Conservation (phyloP, 2,113 vertebrate species). For the Grammomys surdaster region DNA sequence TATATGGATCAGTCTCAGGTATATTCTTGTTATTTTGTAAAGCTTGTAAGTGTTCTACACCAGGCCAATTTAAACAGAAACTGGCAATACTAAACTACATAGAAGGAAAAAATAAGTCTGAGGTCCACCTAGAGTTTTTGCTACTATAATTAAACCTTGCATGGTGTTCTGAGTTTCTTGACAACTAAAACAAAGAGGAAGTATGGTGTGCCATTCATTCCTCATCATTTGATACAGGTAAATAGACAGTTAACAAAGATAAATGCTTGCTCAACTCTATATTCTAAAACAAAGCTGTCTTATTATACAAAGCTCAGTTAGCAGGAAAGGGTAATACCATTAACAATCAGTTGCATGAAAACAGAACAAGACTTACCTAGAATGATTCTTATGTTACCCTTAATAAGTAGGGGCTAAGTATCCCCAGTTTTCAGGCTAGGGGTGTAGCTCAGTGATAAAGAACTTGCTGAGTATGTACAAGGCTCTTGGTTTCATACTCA, state of each 20-base stretch:
- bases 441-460: not conserved
- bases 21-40: slow-evolving; percentile 49
- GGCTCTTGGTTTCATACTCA: not conserved
- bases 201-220: not conserved
- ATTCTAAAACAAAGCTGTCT: slow-evolving; percentile 63
- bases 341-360: slow-evolving; percentile 33
- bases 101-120: slow-evolving; percentile 57
- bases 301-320: slow-evolving; percentile 49
- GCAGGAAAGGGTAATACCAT: not conserved
- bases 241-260: slow-evolving; percentile 48
- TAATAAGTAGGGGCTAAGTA: slow-evolving; percentile 34
- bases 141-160: not conserved
- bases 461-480: not conserved
- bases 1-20: slow-evolving; percentile 36
- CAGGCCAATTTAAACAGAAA: slow-evolving; percentile 64
- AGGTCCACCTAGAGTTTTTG: not conserved
- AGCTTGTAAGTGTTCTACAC: slow-evolving; percentile 28
- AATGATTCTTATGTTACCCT: slow-evolving; percentile 35
- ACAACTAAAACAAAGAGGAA: slow-evolving; percentile 66
- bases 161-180: slow-evolving; percentile 52
- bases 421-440: not conserved
- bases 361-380: slow-evolving; percentile 8
- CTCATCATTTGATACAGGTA: slow-evolving; percentile 39
- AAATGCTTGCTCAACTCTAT: slow-evolving; percentile 48
- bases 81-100: not conserved